Percentiles rank a stretch among this genome's conserved stretches.
Conservation (phyloP, 2,888 invertebrate species). For the Hylaea fasciaria region DNA sequence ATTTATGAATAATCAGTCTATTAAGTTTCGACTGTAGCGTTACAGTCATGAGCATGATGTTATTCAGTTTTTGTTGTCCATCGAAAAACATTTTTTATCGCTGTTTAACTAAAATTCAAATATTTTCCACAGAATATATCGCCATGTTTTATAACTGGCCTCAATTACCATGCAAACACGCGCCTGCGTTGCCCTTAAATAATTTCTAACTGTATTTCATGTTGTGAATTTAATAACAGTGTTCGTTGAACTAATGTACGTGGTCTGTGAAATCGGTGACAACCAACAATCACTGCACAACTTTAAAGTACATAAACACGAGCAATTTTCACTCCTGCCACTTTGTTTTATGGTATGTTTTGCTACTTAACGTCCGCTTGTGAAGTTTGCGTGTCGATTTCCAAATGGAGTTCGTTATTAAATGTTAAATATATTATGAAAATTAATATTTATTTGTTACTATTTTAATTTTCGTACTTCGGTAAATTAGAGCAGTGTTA, state of each 20-base stretch:
- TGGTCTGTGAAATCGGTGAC: slow-evolving; percentile 55
- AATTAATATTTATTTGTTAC: slow-evolving; percentile 6
- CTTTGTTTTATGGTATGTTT: not conserved
- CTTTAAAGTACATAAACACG: slow-evolving; percentile 11
- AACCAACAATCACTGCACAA: slow-evolving; percentile 54
- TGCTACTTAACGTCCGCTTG: not conserved
- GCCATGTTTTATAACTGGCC: too few species aligned
- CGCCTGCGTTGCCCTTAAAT: slow-evolving; percentile 34
- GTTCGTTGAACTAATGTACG: slow-evolving; percentile 46
- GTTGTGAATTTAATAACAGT: slow-evolving; percentile 48
- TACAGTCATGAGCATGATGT: too few species aligned
- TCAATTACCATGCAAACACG: too few species aligned
- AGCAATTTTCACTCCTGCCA: slow-evolving; percentile 20
- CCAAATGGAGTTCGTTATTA: slow-evolving; percentile 4
- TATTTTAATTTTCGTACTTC: not conserved
- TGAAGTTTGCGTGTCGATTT: slow-evolving; percentile 1
- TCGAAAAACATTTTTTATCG: too few species aligned
- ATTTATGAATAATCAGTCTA: too few species aligned
- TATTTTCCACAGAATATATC: too few species aligned
- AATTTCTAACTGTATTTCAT: slow-evolving; percentile 47
- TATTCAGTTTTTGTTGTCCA: too few species aligned
- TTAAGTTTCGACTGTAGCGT: too few species aligned
- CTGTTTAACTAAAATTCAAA: too few species aligned
- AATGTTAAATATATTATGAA: too few species aligned
- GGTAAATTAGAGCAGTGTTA: too few species aligned